phyloP scores from a whole-genome alignment of 1,140 invertebrate species.

The Conus ventricosus region DNA sequence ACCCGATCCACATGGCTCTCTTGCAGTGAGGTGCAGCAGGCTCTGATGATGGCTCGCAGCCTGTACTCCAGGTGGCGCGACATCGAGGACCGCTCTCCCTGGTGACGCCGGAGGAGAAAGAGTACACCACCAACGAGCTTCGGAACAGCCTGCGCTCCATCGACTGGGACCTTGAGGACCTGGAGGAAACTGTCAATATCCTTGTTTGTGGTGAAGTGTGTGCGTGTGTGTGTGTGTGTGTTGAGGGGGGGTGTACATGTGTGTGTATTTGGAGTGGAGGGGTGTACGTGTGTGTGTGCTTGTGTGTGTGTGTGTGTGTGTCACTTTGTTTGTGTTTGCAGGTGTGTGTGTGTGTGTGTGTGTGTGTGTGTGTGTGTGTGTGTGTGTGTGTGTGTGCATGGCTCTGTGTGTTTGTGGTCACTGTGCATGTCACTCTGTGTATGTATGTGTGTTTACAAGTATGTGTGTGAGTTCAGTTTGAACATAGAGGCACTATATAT shows the following conservation, averaged over 20 bases:
- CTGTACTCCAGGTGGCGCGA: slow-evolving; percentile 92
- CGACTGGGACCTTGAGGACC: slow-evolving; percentile 96
- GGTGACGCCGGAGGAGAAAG: slow-evolving; percentile 87
- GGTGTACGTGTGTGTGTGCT: slow-evolving; percentile 6
- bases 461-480: too few relatives aligned
- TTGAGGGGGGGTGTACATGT: background rate
- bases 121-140: slow-evolving; percentile 94
- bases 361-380: slow-evolving; percentile 4
- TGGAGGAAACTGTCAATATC: slow-evolving; percentile 98
- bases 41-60: slow-evolving; percentile 90
- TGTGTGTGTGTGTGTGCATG: background rate
- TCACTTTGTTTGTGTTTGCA: too few relatives aligned
- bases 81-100: slow-evolving; percentile 81
- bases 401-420: too few relatives aligned
- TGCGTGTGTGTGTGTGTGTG: too few relatives aligned
- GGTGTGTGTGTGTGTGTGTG: background rate
- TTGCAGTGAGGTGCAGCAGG: slow-evolving; percentile 93
- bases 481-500: too few relatives aligned
- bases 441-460: too few relatives aligned
- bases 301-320: background rate
- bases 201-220: slow-evolving; percentile 72
- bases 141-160: slow-evolving; percentile 93
- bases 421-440: too few relatives aligned
- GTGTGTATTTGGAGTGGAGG: too few relatives aligned
- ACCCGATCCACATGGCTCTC: background rate